Evolutionary conservation across 1,140 invertebrate species (phyloP), one percentile per base, ranked within the genome.

Genomic region (Listronotus oregonensis): DNA sequence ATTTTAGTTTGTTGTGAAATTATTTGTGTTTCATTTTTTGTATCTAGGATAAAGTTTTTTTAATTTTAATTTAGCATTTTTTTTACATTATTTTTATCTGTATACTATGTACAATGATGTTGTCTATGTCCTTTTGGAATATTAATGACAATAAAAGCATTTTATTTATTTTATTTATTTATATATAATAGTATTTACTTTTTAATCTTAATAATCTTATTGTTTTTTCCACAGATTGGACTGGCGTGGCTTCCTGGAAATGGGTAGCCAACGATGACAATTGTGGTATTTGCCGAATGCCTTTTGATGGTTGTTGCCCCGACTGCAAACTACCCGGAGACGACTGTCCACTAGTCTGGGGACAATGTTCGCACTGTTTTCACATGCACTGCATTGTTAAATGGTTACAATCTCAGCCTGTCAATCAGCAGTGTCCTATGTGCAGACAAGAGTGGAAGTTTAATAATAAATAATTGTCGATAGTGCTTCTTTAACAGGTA

Each of bases 371-470:
- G 1, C 97, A 99, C 83, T 98, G 96, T 82, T 99, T 99, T 80
- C 97, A 99, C 79, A 98, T 99, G 79, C 97, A 99, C 81, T 99
- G 97, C 80, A 99, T 99, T 75, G 95, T 97, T 80, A 99, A 99
- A 86, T 99, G 97, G 97, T 84, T 99, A 40, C 94, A 98, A 76
- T 94, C 96, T 14, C 96, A 98, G 82, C 92, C 95, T 77, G 88
- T 92, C 46, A 93, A 94, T 79, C 94, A 97, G 77, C 91, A 94
- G 77, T 99, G 97, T 79, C 97, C 97, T 66, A 98, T 99, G 95
- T 99, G 97, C 82, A 86, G 97, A 73, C 96, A 98, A 79, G 95
- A 98, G 78, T 99, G 97, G 97, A 97, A 97, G 80, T 97, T 97
- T 80, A 96, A 96, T 81, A 86, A 87, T 75, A 86, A 87, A 75